phyloP scores from a whole-genome alignment of 1,140 invertebrate genomes.

The Drosophila ercepeae region DNA sequence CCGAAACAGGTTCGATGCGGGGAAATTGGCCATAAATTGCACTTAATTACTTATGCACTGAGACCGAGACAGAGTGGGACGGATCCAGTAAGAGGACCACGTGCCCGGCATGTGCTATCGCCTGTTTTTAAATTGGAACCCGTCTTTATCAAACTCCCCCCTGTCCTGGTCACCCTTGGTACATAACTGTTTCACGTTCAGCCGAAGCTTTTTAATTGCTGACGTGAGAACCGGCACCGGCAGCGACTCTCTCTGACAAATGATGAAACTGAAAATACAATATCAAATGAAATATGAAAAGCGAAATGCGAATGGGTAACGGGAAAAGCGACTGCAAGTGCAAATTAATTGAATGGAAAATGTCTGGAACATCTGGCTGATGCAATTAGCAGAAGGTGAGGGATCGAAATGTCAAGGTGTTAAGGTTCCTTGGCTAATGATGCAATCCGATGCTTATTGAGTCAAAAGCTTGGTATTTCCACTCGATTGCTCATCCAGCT shows the following conservation, averaged over 20 bases:
- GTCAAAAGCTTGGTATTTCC: constrained; percentile 17
- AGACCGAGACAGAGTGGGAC: constrained; percentile 15
- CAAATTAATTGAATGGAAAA: constrained; percentile 43
- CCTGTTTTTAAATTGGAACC: constrained; percentile 17
- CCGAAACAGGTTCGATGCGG: constrained; percentile 72
- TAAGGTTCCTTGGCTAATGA: not conserved
- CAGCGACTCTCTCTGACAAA: constrained; percentile 8
- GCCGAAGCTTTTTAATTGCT: constrained; percentile 41
- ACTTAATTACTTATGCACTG: constrained; percentile 53
- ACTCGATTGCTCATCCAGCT: constrained; percentile 13
- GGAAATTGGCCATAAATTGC: constrained; percentile 70
- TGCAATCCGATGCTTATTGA: not conserved
- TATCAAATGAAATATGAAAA: constrained; percentile 23
- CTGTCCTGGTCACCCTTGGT: not conserved
- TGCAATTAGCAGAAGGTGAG: constrained; percentile 30
- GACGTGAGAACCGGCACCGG: constrained; percentile 40
- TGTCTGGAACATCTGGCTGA: constrained; percentile 18
- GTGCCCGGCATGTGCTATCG: constrained; percentile 36
- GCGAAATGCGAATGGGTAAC: constrained; percentile 3
- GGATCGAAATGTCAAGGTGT: constrained; percentile 24
- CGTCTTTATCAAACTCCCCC: constrained; percentile 18
- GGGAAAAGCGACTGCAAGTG: constrained; percentile 45
- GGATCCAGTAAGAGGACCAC: no score
- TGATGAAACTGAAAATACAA: constrained; percentile 43
- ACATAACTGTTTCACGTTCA: constrained; percentile 39